A percentile compares a stretch with the other conserved stretches of the same genome.
These are phyloP conservation scores for Drosophila mimetica DNA, from an alignment of 2,888 invertebrate genomes.

Conservation along the genomic window DNA sequence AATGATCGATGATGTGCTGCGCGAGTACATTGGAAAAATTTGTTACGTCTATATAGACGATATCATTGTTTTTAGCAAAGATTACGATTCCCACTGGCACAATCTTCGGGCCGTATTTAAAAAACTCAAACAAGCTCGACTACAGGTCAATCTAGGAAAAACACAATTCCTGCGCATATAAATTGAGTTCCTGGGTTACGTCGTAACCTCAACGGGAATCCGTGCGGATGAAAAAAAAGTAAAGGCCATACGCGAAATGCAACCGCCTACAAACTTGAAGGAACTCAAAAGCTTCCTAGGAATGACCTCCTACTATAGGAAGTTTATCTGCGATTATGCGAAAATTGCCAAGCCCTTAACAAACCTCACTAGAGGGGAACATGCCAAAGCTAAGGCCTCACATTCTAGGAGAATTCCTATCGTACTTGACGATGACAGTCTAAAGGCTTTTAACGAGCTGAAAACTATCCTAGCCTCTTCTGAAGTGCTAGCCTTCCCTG, in stretches of 20 bases:
- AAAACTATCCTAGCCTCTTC: conserved; percentile 27
- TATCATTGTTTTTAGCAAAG: not conserved
- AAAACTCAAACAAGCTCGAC: not conserved
- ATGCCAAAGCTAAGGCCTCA: conserved; percentile 25
- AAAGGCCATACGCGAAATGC: conserved; percentile 16
- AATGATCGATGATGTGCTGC: not conserved
- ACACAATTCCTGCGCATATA: not conserved
- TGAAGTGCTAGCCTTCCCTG: conserved; percentile 23
- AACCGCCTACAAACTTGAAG: conserved; percentile 30
- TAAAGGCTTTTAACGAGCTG: conserved; percentile 24
- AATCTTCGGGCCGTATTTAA: not conserved
- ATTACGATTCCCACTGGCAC: not conserved
- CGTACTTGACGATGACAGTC: conserved; percentile 6
- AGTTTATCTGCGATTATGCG: conserved; percentile 37
- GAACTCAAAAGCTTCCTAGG: conserved; percentile 36
- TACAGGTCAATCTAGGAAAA: not conserved
- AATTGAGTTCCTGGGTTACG: not conserved
- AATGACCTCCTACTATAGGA: conserved; percentile 43
- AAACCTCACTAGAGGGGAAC: conserved; percentile 41
- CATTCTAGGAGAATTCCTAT: conserved; percentile 33
- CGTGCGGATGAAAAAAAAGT: conserved; percentile 10
- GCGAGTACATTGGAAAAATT: too few relatives aligned
- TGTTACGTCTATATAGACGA: not conserved
- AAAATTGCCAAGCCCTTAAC: conserved; percentile 45
- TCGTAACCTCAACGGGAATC: conserved; percentile 2